Conservation (phyloP, 2,888 invertebrate genomes). For the Phlogophora meticulosa region DNA sequence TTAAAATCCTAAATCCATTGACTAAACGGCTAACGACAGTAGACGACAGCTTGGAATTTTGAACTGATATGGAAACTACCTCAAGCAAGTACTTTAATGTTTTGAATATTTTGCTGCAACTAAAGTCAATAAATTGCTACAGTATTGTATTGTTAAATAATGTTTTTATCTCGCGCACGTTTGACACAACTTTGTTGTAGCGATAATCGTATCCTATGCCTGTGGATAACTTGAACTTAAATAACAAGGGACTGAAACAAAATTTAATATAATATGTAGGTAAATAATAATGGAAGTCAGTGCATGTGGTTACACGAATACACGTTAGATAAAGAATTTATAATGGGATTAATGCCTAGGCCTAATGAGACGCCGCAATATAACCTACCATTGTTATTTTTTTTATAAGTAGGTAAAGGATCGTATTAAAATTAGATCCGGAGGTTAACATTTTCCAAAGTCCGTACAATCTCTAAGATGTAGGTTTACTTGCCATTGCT, state of each 20-base stretch:
- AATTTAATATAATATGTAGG: background rate
- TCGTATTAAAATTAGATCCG: too few relatives aligned
- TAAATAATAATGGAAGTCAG: background rate
- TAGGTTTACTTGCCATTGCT: background rate
- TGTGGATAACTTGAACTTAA: conserved; percentile 6
- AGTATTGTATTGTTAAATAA: conserved; percentile 9
- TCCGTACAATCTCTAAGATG: background rate
- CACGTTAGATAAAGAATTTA: background rate
- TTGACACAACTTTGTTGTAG: conserved; percentile 43
- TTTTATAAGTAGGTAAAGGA: too few relatives aligned
- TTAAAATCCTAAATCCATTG: too few relatives aligned
- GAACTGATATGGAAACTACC: conserved; percentile 1
- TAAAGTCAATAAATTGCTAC: conserved; percentile 20
- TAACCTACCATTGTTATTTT: too few relatives aligned
- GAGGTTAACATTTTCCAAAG: background rate
- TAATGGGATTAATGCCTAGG: too few relatives aligned
- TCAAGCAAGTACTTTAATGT: conserved; percentile 11
- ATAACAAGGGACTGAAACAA: background rate
- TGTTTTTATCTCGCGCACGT: conserved; percentile 55
- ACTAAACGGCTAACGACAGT: too few relatives aligned
- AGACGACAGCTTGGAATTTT: too few relatives aligned
- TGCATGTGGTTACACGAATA: background rate
- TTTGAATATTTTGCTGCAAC: conserved; percentile 8
- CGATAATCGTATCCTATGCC: conserved; percentile 37
- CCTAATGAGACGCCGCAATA: too few relatives aligned